A percentile compares a stretch with the other conserved stretches of the same genome.
These are phyloP conservation scores for Germaria angustata DNA, from an alignment of 2,888 invertebrate genomes.

Conservation along the genomic window DNA sequence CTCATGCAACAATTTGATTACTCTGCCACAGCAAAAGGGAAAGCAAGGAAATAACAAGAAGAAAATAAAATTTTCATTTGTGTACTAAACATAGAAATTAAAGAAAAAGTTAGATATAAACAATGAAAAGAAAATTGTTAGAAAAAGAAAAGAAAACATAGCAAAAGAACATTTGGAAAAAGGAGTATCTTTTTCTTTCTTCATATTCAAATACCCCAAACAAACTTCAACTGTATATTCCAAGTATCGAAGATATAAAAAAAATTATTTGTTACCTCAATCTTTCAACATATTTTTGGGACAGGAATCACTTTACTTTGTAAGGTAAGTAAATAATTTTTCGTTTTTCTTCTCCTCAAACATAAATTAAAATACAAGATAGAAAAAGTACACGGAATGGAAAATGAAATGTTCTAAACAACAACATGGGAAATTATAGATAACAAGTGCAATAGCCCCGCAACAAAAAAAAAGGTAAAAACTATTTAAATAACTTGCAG, in stretches of 20 bases:
- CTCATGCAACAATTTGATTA: conserved; percentile 5
- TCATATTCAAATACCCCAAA: neutral
- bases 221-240: too few species aligned
- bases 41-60: neutral
- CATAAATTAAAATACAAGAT: conserved; percentile 32
- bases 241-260: too few species aligned
- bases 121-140: neutral
- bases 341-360: conserved; percentile 3
- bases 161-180: neutral
- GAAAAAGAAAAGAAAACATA: neutral
- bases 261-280: too few species aligned
- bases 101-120: neutral
- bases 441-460: neutral
- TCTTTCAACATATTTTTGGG: neutral
- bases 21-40: neutral
- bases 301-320: neutral
- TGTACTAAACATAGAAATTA: neutral
- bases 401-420: neutral
- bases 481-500: neutral
- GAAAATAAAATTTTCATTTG: neutral
- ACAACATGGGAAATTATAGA: conserved; percentile 11
- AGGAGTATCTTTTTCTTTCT: conserved; percentile 11
- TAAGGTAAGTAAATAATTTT: conserved; percentile 45
- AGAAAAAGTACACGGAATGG: neutral
- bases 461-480: neutral